Evolutionary conservation across 2,797 vertebrate species (phyloP), one percentile per base, ranked within the genome.

Genomic region (Paguma larvata): DNA sequence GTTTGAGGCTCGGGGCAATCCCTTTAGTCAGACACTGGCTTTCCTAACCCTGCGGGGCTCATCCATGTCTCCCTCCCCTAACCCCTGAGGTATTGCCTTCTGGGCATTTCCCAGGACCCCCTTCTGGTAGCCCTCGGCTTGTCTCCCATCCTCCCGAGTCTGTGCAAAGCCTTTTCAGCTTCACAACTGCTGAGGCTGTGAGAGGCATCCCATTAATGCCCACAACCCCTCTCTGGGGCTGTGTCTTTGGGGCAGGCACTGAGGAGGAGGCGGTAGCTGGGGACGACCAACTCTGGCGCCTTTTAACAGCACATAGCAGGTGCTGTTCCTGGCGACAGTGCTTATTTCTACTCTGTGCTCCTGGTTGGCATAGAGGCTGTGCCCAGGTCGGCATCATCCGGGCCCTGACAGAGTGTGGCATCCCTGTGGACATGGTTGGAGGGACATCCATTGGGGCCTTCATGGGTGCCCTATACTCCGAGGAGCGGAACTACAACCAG

Each of bases 391-490:
- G 99, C 2, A 95, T 99, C 68, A 99, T 99, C 98, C 98, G 99
- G 70, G 99, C 99, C 0, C 98, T 99, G 98, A 99, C 98, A 0
- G 99, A 99, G 89, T 99, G 99, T 0, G 99, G 99, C 2, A 99
- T 99, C 97, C 99, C 99, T 0, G 98, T 99, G 2, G 99, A 99
- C 98, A 98, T 99, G 99, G 99, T 99, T 0, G 99, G 99, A 3
- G 99, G 99, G 44, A 99, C 99, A 0, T 99, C 99, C 85, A 99
- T 99, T 0, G 99, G 99, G 34, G 98, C 99, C 34, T 99, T 99
- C 21, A 99, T 99, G 99, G 99, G 99, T 0, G 99, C 99, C 0
- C 98, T 99, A 80, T 99, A 99, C 1, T 99, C 99, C 0, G 99
- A 99, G 97, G 99, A 99, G 75, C 99, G 99, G 97, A 99, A 98